Base-by-base conservation (phyloP, 2,797 vertebrate genomes). In the Pogoniulus pusillus region DNA sequence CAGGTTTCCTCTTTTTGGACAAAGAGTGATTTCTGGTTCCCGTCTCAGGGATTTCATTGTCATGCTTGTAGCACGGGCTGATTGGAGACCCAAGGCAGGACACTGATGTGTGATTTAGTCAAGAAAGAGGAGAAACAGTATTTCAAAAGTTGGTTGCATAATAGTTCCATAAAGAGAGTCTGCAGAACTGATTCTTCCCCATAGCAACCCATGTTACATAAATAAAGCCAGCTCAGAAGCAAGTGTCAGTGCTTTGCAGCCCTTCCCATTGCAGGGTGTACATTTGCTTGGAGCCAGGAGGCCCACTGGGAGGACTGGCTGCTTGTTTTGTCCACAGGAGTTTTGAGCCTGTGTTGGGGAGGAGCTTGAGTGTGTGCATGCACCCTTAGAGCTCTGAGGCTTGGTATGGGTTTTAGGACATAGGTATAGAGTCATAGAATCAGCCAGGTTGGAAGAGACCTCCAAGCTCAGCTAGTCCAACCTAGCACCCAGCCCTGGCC, bases 191-290 rank as follows among this genome's bases (percentile, higher is more conserved):
- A 17, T 60, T 93, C 90, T 87, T 87, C 35, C 70, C 87, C 88
- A n/a, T 94, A 80, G 96, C 94, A 95, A 93, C 91, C 16, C 53
- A 1, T 75, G 76, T 70, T 94, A 58, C 78, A 89, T 96, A 91
- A 96, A 93, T 93, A 93, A 93, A 95, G 41, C 53, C 37, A 6
- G 34, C 66, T 57, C 41, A 87, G 90, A 35, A 89, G 62, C 53
- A 24, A 82, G 32, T 29, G 20, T 55, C 51, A 76, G 39, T 34
- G 32, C 59, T 77, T 51, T 82, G 69, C 58, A 71, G 59, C n/a
- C 55, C 6, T 23, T 78, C 34, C 34, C 37, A 1, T 26, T 53
- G 57, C 70, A 6, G 23, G 1, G 45, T 6, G 0, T 47, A 41
- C 13, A 0, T 60, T 65, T 55, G 7, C 60, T 58, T 5, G 7